Percentiles rank a stretch among this genome's conserved stretches.
Evolutionary conservation across 1,140 invertebrate genomes (phyloP).

Genomic region (Brachionus rubens): DNA sequence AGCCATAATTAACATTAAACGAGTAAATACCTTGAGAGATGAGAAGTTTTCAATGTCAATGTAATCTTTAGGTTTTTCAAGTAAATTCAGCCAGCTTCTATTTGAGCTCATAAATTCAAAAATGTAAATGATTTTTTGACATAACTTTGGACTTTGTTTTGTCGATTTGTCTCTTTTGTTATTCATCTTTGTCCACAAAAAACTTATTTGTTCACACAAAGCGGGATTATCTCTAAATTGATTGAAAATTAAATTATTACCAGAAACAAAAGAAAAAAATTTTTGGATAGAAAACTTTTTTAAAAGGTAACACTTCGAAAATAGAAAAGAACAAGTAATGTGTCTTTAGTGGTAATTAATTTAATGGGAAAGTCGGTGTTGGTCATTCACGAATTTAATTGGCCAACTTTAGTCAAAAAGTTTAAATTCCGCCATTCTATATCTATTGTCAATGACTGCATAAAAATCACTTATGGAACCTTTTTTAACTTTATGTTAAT

Average conservation of each 20-base stretch:
- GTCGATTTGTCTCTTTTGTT: not conserved
- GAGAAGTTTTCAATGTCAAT: not conserved
- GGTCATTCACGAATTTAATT: too few relatives aligned
- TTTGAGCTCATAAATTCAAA: constrained; percentile 32
- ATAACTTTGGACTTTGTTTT: not conserved
- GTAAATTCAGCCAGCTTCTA: not conserved
- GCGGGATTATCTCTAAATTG: not conserved
- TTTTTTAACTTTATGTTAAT: too few relatives aligned
- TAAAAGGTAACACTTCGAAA: too few relatives aligned
- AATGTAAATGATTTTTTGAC: constrained; percentile 29
- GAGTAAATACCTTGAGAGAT: not conserved
- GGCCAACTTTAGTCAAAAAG: too few relatives aligned
- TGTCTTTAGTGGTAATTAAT: too few relatives aligned
- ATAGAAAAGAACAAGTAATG: too few relatives aligned
- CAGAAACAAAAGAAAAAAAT: not conserved
- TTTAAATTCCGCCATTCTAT: too few relatives aligned
- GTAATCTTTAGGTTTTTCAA: not conserved
- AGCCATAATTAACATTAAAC: not conserved
- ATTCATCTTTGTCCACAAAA: not conserved
- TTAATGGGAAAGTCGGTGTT: too few relatives aligned
- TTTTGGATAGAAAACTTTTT: too few relatives aligned
- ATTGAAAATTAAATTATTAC: not conserved
- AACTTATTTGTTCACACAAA: constrained; percentile 8
- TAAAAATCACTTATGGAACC: too few relatives aligned
- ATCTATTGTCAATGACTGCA: too few relatives aligned